Conservation (phyloP, 2,113 vertebrate genomes). For the Labrus mixtus region DNA sequence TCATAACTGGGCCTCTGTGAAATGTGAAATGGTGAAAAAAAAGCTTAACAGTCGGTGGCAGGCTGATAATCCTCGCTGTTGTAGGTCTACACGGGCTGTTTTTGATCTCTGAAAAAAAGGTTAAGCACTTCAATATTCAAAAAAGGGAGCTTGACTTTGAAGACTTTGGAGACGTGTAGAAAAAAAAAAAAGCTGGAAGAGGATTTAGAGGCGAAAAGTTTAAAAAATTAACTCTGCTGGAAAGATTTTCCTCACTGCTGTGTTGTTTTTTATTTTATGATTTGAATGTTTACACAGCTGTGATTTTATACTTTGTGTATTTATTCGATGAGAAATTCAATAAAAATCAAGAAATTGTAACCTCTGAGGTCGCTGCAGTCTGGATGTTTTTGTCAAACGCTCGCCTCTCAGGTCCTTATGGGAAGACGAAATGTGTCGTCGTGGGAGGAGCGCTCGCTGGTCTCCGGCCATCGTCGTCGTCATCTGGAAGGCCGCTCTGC, state of each 20-base stretch:
- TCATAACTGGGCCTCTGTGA: constrained; percentile 56
- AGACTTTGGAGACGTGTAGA: background rate
- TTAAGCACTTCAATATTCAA: constrained; percentile 28
- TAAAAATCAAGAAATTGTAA: constrained; percentile 51
- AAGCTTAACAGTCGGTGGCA: constrained; percentile 23
- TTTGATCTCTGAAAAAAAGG: constrained; percentile 42
- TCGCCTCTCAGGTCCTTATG: constrained; percentile 23
- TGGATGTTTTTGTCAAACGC: constrained; percentile 12
- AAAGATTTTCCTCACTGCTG: constrained; percentile 30
- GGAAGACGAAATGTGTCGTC: constrained; percentile 50
- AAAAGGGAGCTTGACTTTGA: constrained; percentile 38
- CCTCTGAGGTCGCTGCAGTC: constrained; percentile 9
- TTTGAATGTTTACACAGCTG: constrained; percentile 58
- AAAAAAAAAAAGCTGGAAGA: constrained; percentile 27
- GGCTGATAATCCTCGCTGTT: constrained; percentile 48
- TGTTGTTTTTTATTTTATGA: constrained; percentile 50
- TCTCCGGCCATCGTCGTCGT: constrained; percentile 42
- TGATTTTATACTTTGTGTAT: constrained; percentile 65
- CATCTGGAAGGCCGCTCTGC: constrained; percentile 51
- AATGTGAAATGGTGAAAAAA: constrained; percentile 45
- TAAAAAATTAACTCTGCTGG: constrained; percentile 21
- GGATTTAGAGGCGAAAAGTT: constrained; percentile 17
- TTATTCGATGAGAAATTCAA: constrained; percentile 55
- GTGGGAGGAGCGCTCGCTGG: constrained; percentile 36
- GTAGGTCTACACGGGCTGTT: constrained; percentile 40